These are phyloP conservation scores for Lamproptera curius DNA, from an alignment of 2,888 invertebrate genomes.

Conservation along the genomic window DNA sequence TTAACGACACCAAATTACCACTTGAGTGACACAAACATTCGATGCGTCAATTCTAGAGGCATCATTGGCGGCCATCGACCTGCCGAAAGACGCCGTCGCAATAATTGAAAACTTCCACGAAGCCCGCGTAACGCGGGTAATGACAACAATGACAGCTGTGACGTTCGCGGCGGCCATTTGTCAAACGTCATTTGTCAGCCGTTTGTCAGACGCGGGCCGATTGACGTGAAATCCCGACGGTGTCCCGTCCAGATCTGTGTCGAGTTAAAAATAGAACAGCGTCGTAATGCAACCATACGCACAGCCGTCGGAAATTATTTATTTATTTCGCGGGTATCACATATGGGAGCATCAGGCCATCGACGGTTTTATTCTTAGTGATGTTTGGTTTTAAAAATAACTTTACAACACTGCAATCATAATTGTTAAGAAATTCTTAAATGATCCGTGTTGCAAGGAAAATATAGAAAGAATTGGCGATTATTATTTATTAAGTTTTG, in stretches of 20 bases:
- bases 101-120: conserved; percentile 59
- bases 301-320: background rate
- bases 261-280: too few species aligned
- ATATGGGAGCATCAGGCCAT: too few species aligned
- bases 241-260: background rate
- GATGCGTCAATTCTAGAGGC: conserved; percentile 2
- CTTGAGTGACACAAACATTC: background rate
- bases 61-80: conserved; percentile 1
- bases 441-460: too few species aligned
- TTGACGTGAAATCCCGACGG: conserved; percentile 42
- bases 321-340: too few species aligned
- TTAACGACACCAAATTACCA: background rate
- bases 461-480: too few species aligned
- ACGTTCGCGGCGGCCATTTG: conserved; percentile 52
- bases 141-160: conserved; percentile 57
- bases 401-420: too few species aligned
- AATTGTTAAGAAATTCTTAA: too few species aligned
- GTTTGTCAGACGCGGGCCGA: conserved; percentile 57
- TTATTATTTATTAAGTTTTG: too few species aligned
- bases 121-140: conserved; percentile 34
- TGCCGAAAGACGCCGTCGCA: conserved; percentile 33
- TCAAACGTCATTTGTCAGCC: conserved; percentile 58
- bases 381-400: too few species aligned
- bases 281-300: background rate
- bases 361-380: too few species aligned